These are phyloP conservation scores for Dendrophyllia cribrosa DNA, from an alignment of 64 coral and sea anemone genomes.

Conservation along the genomic window DNA sequence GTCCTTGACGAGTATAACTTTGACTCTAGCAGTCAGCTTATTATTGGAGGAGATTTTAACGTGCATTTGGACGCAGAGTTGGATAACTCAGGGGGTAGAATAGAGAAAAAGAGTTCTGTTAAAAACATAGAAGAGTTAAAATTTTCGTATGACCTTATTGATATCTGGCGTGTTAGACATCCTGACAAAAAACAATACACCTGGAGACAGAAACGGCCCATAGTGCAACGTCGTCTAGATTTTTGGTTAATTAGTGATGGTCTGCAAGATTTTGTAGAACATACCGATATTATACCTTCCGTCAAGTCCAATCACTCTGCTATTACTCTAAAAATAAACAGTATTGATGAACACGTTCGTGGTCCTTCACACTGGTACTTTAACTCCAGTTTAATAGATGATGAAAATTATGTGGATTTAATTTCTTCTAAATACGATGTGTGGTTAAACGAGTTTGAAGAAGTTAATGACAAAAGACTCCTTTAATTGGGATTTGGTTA, in stretches of 20 bases:
- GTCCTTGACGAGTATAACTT: constrained; percentile 25
- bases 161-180: constrained; percentile 65
- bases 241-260: constrained; percentile 58
- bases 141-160: constrained; percentile 28
- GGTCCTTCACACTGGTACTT: background rate
- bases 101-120: constrained; percentile 22
- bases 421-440: background rate
- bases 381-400: background rate
- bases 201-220: constrained; percentile 60
- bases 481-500: constrained; percentile 2
- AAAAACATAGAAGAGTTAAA: constrained; percentile 42
- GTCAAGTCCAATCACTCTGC: constrained; percentile 15
- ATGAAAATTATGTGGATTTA: background rate
- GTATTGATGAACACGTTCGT: background rate
- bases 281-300: constrained; percentile 19
- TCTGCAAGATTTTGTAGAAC: constrained; percentile 24
- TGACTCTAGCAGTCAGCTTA: constrained; percentile 12
- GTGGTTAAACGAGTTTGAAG: background rate
- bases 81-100: constrained; percentile 45
- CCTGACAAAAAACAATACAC: constrained; percentile 52
- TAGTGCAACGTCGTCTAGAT: constrained; percentile 55
- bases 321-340: constrained; percentile 17
- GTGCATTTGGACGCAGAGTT: constrained; percentile 26
- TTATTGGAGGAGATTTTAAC: constrained; percentile 50
- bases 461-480: background rate